phyloP scores from a whole-genome alignment of 2,888 invertebrate species.

The Trypoxylon attenuatum region DNA sequence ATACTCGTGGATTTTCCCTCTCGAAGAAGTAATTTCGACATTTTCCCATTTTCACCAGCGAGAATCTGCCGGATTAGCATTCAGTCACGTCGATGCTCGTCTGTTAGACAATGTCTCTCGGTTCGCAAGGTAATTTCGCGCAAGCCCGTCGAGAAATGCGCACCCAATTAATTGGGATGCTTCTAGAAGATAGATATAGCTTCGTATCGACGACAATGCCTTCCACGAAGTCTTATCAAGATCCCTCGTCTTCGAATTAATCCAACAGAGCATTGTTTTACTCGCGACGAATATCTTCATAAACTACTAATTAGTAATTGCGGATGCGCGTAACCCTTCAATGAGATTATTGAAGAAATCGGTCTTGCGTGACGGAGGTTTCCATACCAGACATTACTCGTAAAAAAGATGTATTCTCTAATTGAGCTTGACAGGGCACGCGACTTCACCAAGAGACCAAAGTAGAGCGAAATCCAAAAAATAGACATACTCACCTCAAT shows the following conservation, averaged over 20 bases:
- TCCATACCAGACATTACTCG: too few relatives aligned
- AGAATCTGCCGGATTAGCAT: constrained; percentile 11
- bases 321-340: too few relatives aligned
- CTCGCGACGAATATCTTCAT: too few relatives aligned
- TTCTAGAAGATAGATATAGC: constrained; percentile 6
- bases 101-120: constrained; percentile 40
- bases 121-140: constrained; percentile 39
- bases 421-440: neutral
- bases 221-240: constrained; percentile 6
- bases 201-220: constrained; percentile 7
- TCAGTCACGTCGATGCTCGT: constrained; percentile 3
- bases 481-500: neutral
- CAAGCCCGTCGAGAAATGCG: constrained; percentile 47
- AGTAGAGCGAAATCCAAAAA: neutral
- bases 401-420: neutral
- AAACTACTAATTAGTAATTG: too few relatives aligned
- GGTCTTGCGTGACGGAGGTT: too few relatives aligned
- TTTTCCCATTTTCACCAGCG: too few relatives aligned
- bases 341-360: too few relatives aligned
- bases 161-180: constrained; percentile 56
- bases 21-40: too few relatives aligned
- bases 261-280: too few relatives aligned
- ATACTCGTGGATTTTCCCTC: too few relatives aligned
- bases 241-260: too few relatives aligned
- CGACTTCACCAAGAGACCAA: neutral